A percentile compares a stretch with the other conserved stretches of the same genome.
phyloP scores from a whole-genome alignment of 2,888 invertebrate genomes.

The Hypsopygia costalis region DNA sequence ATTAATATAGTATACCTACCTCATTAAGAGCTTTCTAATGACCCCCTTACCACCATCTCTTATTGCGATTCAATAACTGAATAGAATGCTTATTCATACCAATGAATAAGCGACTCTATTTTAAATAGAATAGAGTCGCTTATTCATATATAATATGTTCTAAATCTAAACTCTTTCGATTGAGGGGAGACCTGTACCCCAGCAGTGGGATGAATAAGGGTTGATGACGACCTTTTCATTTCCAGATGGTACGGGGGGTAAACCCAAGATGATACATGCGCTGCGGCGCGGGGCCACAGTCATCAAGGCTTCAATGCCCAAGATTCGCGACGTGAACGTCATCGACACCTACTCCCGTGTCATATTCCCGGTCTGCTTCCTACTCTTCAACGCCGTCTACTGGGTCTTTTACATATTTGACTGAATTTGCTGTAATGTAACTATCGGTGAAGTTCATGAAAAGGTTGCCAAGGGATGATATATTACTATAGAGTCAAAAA shows the following conservation, averaged over 20 bases:
- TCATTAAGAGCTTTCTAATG: too few species aligned
- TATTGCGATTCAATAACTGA: too few species aligned
- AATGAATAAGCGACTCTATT: too few species aligned
- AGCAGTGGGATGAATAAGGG: too few species aligned
- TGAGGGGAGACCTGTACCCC: too few species aligned
- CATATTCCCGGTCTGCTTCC: conserved; percentile 96
- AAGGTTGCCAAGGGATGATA: not conserved
- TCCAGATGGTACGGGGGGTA: conserved; percentile 78
- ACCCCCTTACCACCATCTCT: too few species aligned
- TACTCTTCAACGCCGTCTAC: conserved; percentile 96
- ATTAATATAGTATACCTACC: too few species aligned
- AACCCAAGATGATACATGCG: conserved; percentile 89
- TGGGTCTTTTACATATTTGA: conserved; percentile 96
- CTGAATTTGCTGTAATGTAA: conserved; percentile 40
- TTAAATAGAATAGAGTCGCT: too few species aligned
- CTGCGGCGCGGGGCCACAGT: conserved; percentile 92
- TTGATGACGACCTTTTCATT: too few species aligned
- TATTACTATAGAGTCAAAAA: not conserved
- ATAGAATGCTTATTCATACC: too few species aligned
- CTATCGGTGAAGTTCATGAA: not conserved
- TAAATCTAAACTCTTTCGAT: too few species aligned
- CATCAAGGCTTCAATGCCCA: conserved; percentile 94
- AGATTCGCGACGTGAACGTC: conserved; percentile 97
- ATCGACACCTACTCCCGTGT: conserved; percentile 98
- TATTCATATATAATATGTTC: too few species aligned